Conservation (phyloP, 2,113 vertebrate species). For the Melanerpes formicivorus region DNA sequence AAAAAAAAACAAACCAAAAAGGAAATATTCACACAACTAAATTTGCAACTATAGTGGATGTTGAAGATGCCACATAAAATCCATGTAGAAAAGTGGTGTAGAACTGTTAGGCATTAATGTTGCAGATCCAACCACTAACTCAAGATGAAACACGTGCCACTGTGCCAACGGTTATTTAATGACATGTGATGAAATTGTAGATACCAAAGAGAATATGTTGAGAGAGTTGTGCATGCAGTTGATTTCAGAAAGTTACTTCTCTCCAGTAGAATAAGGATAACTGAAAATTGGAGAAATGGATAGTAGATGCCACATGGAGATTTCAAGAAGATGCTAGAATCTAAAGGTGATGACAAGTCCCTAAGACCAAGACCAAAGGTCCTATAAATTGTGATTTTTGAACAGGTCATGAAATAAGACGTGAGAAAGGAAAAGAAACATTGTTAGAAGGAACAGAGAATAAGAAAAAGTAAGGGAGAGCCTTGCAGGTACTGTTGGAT, state of each 20-base stretch:
- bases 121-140: not conserved
- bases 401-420: not conserved
- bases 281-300: not conserved
- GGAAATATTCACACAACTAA: not conserved
- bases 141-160: not conserved
- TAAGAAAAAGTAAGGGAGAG: not conserved
- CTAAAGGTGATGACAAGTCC: rapidly evolving
- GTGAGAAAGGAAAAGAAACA: not conserved
- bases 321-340: not conserved
- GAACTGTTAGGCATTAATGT: not conserved
- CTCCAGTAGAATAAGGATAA: not conserved
- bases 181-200: not conserved
- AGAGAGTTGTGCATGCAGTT: not conserved
- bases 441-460: not conserved
- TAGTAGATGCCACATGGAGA: not conserved
- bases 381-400: not conserved
- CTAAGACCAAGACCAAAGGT: not conserved
- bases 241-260: not conserved
- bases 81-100: not conserved
- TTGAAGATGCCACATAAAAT: not conserved
- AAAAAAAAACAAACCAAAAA: not conserved
- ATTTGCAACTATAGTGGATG: not conserved
- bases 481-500: rapidly evolving
- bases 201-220: not conserved
- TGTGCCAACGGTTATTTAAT: not conserved